Evolutionary conservation across 2,888 invertebrate genomes (phyloP).

Genomic region (Choristoneura rosaceana): DNA sequence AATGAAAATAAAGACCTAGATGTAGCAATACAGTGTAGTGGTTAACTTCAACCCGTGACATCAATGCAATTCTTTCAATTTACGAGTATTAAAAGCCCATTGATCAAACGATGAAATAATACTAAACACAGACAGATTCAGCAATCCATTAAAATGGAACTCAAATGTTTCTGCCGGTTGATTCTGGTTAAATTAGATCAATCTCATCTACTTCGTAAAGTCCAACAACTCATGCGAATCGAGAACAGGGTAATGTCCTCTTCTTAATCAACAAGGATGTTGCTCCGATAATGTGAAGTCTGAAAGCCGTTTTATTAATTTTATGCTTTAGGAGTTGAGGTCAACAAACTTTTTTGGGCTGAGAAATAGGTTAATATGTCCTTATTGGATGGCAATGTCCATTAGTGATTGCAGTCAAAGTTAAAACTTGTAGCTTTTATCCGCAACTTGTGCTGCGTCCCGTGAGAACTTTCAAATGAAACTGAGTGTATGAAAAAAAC

Average conservation of each 20-base stretch:
- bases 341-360: too few species aligned
- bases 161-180: neutral
- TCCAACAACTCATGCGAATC: neutral
- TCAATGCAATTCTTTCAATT: neutral
- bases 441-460: too few species aligned
- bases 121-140: neutral
- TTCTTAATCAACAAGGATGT: neutral
- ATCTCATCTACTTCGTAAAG: neutral
- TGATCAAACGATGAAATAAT: neutral
- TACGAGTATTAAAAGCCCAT: neutral
- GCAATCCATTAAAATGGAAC: neutral
- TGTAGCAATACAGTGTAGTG: too few species aligned
- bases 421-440: too few species aligned
- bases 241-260: constrained; percentile 5
- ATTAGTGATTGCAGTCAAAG: too few species aligned
- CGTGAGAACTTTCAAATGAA: too few species aligned
- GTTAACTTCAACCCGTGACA: too few species aligned
- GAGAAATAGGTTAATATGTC: too few species aligned
- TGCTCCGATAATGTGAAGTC: neutral
- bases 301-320: neutral
- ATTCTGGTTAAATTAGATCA: constrained; percentile 3
- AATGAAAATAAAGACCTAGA: too few species aligned
- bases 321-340: too few species aligned
- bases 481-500: too few species aligned
- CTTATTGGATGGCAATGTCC: too few species aligned